phyloP scores from a whole-genome alignment of 2,888 invertebrate species.

The Eupeodes luniger region DNA sequence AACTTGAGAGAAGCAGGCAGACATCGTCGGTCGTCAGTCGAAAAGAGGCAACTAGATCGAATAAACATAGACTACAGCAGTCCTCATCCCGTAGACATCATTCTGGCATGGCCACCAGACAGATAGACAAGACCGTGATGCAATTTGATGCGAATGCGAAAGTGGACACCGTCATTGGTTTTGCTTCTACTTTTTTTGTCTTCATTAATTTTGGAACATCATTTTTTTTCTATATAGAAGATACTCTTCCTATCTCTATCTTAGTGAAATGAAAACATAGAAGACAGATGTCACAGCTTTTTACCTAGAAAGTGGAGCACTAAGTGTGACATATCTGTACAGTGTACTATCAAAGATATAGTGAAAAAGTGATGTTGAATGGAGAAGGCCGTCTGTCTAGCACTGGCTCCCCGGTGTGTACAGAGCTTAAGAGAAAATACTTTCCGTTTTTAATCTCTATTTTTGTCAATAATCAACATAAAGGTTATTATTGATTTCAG shows the following conservation, averaged over 20 bases:
- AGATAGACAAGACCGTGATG: slow-evolving; percentile 42
- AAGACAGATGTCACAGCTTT: slow-evolving; percentile 29
- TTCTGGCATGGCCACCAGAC: background rate
- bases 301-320: slow-evolving; percentile 39
- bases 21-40: slow-evolving; percentile 6
- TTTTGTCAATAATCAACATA: too few species aligned
- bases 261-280: background rate
- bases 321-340: background rate
- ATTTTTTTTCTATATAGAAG: background rate
- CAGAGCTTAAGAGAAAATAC: too few species aligned
- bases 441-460: too few species aligned
- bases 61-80: slow-evolving; percentile 43
- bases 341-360: background rate
- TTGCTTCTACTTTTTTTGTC: background rate
- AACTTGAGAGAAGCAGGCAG: slow-evolving; percentile 25
- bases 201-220: slow-evolving; percentile 17
- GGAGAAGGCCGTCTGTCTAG: background rate
- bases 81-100: background rate
- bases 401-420: too few species aligned
- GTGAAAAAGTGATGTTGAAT: background rate
- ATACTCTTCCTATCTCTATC: background rate
- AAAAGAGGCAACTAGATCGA: slow-evolving; percentile 50
- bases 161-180: slow-evolving; percentile 31
- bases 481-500: too few species aligned
- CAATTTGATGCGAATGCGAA: slow-evolving; percentile 65